A percentile compares a stretch with the other conserved stretches of the same genome.
Evolutionary conservation across 2,797 vertebrate genomes (phyloP).

Genomic region (Cottoperca gobio): DNA sequence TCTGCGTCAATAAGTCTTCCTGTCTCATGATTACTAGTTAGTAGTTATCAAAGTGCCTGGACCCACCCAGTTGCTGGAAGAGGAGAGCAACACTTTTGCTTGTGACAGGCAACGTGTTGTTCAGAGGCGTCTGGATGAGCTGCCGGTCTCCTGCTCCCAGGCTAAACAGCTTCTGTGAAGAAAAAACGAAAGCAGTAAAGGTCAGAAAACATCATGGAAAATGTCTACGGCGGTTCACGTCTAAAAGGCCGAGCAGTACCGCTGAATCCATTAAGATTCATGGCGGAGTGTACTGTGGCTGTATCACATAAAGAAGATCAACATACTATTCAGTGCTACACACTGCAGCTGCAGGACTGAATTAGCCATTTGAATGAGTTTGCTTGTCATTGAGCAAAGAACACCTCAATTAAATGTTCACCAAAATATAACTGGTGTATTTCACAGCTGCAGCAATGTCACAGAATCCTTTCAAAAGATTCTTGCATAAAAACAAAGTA

Average conservation of each 20-base stretch:
- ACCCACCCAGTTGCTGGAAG: slow-evolving; percentile 97
- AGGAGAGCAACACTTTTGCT: slow-evolving; percentile 95
- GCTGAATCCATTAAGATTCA: slow-evolving; percentile 41
- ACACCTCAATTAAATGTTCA: slow-evolving; percentile 54
- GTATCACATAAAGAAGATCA: slow-evolving; percentile 25
- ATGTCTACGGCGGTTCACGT: background rate
- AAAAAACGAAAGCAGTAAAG: slow-evolving; percentile 35
- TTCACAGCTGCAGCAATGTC: background rate
- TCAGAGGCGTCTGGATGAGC: slow-evolving; percentile 95
- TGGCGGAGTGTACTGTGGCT: background rate
- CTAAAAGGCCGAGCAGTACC: slow-evolving; percentile 16
- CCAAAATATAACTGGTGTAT: slow-evolving; percentile 43
- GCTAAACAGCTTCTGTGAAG: slow-evolving; percentile 94
- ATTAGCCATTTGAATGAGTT: slow-evolving; percentile 33
- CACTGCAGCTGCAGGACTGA: slow-evolving; percentile 36
- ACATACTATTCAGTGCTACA: slow-evolving; percentile 6
- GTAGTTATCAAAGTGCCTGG: slow-evolving; percentile 19
- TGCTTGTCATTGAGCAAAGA: slow-evolving; percentile 27
- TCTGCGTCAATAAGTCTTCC: slow-evolving; percentile 24
- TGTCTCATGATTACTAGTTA: slow-evolving; percentile 17
- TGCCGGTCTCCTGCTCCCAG: slow-evolving; percentile 97
- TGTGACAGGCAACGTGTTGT: slow-evolving; percentile 93
- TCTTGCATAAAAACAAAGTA: background rate
- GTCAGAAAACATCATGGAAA: slow-evolving; percentile 41
- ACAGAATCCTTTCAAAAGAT: background rate